Conservation (phyloP, 1,140 invertebrate genomes). For the Trachymyrmex septentrionalis region DNA sequence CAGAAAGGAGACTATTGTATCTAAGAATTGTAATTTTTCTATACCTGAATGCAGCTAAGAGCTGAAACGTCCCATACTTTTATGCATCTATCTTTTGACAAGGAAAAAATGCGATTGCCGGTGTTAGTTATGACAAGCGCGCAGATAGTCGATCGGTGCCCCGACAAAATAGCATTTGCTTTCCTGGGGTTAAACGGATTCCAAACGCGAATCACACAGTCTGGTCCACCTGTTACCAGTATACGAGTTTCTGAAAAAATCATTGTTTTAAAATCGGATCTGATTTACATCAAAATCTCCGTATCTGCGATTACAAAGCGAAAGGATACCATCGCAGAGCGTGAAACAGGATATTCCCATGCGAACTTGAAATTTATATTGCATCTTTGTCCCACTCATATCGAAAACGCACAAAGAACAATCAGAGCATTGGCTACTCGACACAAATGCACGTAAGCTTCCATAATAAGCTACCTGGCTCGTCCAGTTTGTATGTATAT, state of each 20-base stretch:
- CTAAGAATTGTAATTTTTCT: neutral
- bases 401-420: conserved; percentile 80
- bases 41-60: conserved; percentile 88
- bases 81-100: conserved; percentile 89
- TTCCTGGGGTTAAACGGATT: conserved; percentile 91
- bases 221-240: conserved; percentile 91
- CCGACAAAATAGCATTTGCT: conserved; percentile 88
- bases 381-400: conserved; percentile 70
- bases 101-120: conserved; percentile 86
- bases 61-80: conserved; percentile 90
- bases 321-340: conserved; percentile 79
- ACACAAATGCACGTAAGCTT: conserved; percentile 83
- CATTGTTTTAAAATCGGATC: neutral
- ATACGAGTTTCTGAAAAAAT: conserved; percentile 84
- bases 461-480: conserved; percentile 89
- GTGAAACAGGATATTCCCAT: conserved; percentile 83
- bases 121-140: conserved; percentile 88
- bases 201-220: conserved; percentile 91
- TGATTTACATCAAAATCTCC: no score
- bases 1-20: neutral
- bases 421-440: conserved; percentile 76
- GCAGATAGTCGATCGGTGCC: conserved; percentile 90
- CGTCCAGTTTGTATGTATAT: conserved; percentile 89
- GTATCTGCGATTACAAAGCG: neutral
- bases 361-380: conserved; percentile 77